phyloP scores from a whole-genome alignment of 2,888 invertebrate species.

The Nemoura dubitans region DNA sequence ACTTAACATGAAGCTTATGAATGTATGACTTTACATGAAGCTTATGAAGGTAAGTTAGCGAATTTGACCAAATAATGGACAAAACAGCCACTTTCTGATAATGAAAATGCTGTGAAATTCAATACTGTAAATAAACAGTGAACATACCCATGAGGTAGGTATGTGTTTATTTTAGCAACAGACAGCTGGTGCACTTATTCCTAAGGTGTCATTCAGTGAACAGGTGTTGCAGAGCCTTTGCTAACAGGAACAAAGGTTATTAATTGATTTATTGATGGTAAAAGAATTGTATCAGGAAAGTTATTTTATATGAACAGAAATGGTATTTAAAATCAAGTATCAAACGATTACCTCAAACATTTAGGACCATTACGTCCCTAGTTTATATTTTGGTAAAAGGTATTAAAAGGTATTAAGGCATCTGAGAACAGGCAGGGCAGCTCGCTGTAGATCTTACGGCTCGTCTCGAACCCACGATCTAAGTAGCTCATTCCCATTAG shows the following conservation, averaged over 20 bases:
- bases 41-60: no score
- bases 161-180: no score
- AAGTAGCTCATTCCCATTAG: conserved; percentile 43
- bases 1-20: no score
- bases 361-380: not conserved
- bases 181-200: not conserved
- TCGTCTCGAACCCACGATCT: conserved; percentile 39
- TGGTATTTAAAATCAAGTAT: not conserved
- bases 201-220: not conserved
- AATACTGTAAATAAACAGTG: no score
- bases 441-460: not conserved
- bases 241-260: not conserved
- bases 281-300: no score
- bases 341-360: not conserved
- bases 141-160: no score
- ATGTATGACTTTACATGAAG: no score
- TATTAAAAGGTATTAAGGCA: not conserved
- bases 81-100: no score
- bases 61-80: no score
- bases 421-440: not conserved
- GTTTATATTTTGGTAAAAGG: not conserved
- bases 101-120: no score
- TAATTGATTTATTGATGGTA: not conserved
- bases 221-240: not conserved
- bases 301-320: no score